Evolutionary conservation across 2,113 vertebrate species (phyloP).

Genomic region (Urocynchramus pylzowi): DNA sequence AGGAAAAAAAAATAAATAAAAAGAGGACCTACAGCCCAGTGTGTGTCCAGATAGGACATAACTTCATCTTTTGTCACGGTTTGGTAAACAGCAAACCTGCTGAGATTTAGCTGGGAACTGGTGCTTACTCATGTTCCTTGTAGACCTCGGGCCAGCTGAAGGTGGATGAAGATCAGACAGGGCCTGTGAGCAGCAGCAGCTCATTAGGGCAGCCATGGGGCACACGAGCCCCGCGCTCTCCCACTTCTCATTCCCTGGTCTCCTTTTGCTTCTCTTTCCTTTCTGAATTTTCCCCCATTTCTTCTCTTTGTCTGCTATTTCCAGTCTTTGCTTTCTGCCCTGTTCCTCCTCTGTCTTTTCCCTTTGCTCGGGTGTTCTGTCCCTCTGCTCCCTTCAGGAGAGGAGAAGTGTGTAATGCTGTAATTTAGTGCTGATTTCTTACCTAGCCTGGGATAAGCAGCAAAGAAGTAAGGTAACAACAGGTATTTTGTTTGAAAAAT

Average conservation of each 20-base stretch:
- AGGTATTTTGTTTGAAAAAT: neutral
- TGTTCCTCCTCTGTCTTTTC: neutral
- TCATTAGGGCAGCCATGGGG: fast-evolving
- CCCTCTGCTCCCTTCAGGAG: neutral
- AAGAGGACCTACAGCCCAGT: neutral
- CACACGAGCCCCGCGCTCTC: fast-evolving
- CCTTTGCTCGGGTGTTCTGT: neutral
- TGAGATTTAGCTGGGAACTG: neutral
- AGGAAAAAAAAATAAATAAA: neutral
- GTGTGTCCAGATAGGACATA: neutral
- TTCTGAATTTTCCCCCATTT: neutral
- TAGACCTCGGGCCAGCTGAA: neutral
- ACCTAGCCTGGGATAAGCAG: neutral
- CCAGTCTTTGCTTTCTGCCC: neutral
- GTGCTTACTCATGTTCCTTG: neutral
- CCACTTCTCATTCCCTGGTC: neutral
- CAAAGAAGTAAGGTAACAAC: neutral
- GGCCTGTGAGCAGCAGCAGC: neutral
- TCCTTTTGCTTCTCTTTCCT: neutral
- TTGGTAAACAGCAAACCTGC: neutral
- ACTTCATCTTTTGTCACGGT: neutral
- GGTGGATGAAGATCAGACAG: neutral
- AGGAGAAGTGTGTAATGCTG: neutral
- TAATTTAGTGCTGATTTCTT: neutral
- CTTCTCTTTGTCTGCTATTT: neutral